Evolutionary conservation across 2,113 vertebrate species (phyloP).

Genomic region (Chelonoidis abingdonii): DNA sequence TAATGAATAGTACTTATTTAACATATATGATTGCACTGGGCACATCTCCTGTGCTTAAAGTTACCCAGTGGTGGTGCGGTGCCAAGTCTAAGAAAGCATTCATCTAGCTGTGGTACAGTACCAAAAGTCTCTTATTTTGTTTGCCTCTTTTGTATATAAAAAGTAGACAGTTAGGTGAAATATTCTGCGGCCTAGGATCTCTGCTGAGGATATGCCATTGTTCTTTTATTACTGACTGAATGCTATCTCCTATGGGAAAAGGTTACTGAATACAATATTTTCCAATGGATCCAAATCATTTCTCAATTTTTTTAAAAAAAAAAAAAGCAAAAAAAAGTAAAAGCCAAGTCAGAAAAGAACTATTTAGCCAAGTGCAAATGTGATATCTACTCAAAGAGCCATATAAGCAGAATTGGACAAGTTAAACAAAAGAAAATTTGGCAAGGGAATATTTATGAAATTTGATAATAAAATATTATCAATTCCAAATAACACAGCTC

Average conservation of each 20-base stretch:
- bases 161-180: constrained; percentile 1
- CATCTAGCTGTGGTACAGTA: not conserved
- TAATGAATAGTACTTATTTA: constrained; percentile 70
- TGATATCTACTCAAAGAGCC: not conserved
- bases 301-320: not conserved
- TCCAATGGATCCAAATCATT: not conserved
- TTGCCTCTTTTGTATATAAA: not conserved
- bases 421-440: not conserved
- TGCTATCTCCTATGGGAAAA: not conserved
- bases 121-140: not conserved
- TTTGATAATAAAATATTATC: not conserved
- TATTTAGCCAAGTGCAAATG: fast-evolving
- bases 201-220: not conserved
- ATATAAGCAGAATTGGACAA: not conserved
- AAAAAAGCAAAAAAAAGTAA: not conserved
- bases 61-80: not conserved
- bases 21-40: constrained; percentile 18
- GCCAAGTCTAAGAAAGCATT: not conserved
- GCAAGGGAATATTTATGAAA: not conserved
- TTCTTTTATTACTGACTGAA: constrained; percentile 22
- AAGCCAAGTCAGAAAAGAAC: not conserved
- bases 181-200: not conserved
- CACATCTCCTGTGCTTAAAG: constrained; percentile 24
- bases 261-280: not conserved
- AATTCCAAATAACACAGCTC: not conserved